Base-by-base conservation (phyloP, 2,797 vertebrate genomes). In the Dendrocincla fuliginosa region DNA sequence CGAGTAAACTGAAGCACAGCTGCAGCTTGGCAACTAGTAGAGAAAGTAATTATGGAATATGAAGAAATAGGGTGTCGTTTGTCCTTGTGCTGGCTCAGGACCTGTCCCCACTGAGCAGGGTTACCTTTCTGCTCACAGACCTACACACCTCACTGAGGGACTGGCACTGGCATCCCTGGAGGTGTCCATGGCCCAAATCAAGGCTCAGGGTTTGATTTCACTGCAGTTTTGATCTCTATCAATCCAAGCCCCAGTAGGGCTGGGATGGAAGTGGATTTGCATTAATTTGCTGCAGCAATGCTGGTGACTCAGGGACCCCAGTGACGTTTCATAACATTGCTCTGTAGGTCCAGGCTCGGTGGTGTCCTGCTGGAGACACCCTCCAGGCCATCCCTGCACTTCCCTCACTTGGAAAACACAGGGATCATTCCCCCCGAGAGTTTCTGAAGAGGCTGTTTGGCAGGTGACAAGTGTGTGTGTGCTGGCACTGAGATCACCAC, bases 311-410 rank as follows among this genome's bases (percentile, higher is more conserved):
- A 5, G 3, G 16, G 20, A 6, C 17, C 10, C 20, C 53, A 2
- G 46, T 1, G 75, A 20, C 5, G 3, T 28, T 19, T 20, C 13
- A 2, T 3, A 13, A 1, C 0, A 2, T 2, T 13, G 46, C 8
- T 13, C 33, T 5, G 4, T 13, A 18, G 50, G 65, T 13, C 16
- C 32, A 6, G 28, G 24, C 35, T n/a, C 52, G 2, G n/a, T 9
- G 33, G 30, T 55, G 10, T 16, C 13, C 33, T 1, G 0, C 22
- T 8, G 41, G n/a, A 20, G 32, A 23, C 8, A 4, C 24, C 16
- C 41, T 16, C 8, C 35, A 22, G 56, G 22, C 18, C 71, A 44
- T 3, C 28, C 57, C 16, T 3, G 0, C 1, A 0, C 10, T 24
- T 16, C 30, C 1, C n/a, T 25, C 14, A 0, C 35, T 15, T 2